Evolutionary conservation across 92 coral and sea anemone genomes (phyloP).

Genomic region (Umimayanthus chanpuru): DNA sequence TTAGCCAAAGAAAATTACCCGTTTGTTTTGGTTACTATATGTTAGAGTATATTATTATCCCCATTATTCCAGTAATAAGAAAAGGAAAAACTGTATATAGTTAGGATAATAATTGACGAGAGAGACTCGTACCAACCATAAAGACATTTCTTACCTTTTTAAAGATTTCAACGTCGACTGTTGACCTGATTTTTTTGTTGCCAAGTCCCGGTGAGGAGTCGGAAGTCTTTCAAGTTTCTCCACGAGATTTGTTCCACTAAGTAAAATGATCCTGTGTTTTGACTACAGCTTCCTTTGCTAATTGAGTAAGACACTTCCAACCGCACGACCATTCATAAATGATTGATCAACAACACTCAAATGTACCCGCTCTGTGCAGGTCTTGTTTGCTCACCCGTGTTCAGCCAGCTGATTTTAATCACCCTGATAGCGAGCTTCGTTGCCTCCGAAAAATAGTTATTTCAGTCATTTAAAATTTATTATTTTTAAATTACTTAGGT

Average conservation of each 20-base stretch:
- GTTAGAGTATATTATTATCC: background rate
- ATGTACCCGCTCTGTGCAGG: conserved; percentile 14
- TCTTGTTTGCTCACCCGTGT: background rate
- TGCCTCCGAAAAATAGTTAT: background rate
- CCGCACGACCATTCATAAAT: conserved; percentile 1
- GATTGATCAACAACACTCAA: background rate
- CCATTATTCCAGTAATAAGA: background rate
- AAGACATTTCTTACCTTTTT: background rate
- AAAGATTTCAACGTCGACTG: background rate
- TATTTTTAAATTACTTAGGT: background rate
- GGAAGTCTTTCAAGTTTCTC: background rate
- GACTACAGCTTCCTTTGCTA: conserved; percentile 18
- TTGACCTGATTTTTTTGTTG: background rate
- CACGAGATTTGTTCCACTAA: background rate
- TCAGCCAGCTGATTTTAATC: conserved; percentile 14
- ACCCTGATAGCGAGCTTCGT: conserved; percentile 8
- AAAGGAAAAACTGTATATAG: too few relatives aligned
- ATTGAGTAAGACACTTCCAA: background rate
- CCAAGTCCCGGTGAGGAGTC: background rate
- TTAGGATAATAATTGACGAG: background rate
- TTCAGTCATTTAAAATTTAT: background rate
- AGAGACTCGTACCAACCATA: background rate
- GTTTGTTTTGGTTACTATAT: background rate
- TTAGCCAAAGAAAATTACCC: background rate
- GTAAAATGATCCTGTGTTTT: background rate